Evolutionary conservation across 2,113 vertebrate species (phyloP).

Genomic region (Labrus mixtus): DNA sequence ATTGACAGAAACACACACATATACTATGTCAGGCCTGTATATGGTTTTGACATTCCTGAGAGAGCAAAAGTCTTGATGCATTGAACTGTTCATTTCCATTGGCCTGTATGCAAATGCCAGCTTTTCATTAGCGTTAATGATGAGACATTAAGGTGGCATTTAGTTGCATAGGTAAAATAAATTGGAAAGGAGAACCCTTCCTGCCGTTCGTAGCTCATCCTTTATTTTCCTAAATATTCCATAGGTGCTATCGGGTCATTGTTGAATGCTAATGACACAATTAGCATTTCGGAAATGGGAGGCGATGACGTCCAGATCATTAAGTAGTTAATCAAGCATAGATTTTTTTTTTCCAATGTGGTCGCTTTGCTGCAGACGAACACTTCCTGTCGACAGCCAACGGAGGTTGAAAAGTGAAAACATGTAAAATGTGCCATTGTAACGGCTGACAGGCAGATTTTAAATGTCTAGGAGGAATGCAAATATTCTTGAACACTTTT

Average conservation of each 20-base stretch:
- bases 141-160: constrained; percentile 59
- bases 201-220: constrained; percentile 25
- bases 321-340: constrained; percentile 48
- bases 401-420: constrained; percentile 32
- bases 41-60: constrained; percentile 27
- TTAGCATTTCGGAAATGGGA: constrained; percentile 62
- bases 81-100: constrained; percentile 72
- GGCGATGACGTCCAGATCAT: constrained; percentile 42
- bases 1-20: neutral
- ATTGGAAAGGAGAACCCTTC: constrained; percentile 37
- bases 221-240: constrained; percentile 48
- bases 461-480: constrained; percentile 52
- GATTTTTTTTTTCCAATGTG: constrained; percentile 17
- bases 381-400: constrained; percentile 2
- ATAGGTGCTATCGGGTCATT: constrained; percentile 33
- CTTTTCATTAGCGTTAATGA: constrained; percentile 63
- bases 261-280: constrained; percentile 47
- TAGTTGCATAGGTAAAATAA: constrained; percentile 48
- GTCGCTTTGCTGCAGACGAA: constrained; percentile 43
- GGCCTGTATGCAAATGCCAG: constrained; percentile 64
- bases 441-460: constrained; percentile 33
- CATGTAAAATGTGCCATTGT: constrained; percentile 32
- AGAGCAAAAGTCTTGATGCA: constrained; percentile 22
- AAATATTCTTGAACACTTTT: constrained; percentile 54
- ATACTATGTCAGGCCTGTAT: neutral